phyloP scores from a whole-genome alignment of 2,113 vertebrate species.

The Sprattus sprattus region DNA sequence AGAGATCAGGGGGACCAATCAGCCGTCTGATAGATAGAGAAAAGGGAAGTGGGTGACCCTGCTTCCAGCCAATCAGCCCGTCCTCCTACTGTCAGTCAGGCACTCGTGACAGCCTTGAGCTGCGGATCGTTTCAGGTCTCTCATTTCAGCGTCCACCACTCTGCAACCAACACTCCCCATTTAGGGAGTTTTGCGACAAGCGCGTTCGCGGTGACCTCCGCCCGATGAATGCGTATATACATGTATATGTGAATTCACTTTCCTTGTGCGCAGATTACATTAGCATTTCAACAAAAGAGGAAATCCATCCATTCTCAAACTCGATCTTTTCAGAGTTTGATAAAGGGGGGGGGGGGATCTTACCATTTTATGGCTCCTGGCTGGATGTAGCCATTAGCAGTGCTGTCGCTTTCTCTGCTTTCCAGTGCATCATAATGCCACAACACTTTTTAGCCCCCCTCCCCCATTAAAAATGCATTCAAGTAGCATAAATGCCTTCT shows the following conservation, averaged over 20 bases:
- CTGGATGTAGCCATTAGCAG: constrained; percentile 67
- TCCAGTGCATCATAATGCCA: constrained; percentile 60
- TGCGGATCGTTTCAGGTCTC: constrained; percentile 34
- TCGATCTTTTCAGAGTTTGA: constrained; percentile 59
- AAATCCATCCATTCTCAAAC: constrained; percentile 58
- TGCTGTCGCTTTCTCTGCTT: constrained; percentile 50
- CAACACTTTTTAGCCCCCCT: constrained; percentile 64
- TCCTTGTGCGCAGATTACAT: constrained; percentile 46
- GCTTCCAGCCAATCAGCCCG: constrained; percentile 48
- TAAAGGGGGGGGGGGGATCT: constrained; percentile 50
- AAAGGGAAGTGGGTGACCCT: constrained; percentile 33
- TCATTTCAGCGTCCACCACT: not conserved
- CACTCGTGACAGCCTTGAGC: constrained; percentile 34
- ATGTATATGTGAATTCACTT: constrained; percentile 46
- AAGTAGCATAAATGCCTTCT: constrained; percentile 64
- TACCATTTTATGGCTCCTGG: constrained; percentile 61
- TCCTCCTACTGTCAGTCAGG: constrained; percentile 3
- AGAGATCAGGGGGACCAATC: constrained; percentile 42
- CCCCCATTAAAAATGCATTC: constrained; percentile 72
- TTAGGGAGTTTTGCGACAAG: not conserved
- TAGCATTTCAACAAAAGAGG: constrained; percentile 56
- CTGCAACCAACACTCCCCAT: not conserved
- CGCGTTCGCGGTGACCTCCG: not conserved
- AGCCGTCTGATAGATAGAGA: constrained; percentile 41
- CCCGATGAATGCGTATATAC: constrained; percentile 51